Conservation (phyloP, 2,113 vertebrate genomes). For the Micromys minutus region DNA sequence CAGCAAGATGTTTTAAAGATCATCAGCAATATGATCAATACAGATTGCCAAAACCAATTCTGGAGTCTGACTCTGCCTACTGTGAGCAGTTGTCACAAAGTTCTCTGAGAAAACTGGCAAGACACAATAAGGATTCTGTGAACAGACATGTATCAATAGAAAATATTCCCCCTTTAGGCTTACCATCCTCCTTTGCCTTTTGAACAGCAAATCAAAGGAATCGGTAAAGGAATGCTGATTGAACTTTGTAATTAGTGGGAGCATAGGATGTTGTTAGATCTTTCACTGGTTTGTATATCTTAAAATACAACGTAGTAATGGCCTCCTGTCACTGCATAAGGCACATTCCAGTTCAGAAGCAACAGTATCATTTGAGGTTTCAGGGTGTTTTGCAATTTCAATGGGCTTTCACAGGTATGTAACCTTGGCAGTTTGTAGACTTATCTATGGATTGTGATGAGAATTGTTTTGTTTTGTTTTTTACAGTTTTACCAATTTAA, state of each 20-base stretch:
- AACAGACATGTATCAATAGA: conserved; percentile 72
- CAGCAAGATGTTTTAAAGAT: conserved; percentile 80
- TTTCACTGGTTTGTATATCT: neutral
- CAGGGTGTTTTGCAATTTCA: conserved; percentile 4
- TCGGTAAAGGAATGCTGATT: neutral
- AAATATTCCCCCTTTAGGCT: conserved; percentile 60
- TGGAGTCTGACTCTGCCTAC: conserved; percentile 77
- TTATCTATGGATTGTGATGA: neutral
- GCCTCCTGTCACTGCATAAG: neutral
- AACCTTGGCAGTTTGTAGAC: neutral
- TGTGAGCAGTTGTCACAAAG: conserved; percentile 79
- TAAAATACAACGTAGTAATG: neutral
- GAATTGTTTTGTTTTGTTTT: neutral
- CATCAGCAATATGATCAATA: conserved; percentile 79
- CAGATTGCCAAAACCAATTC: conserved; percentile 79
- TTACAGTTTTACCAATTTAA: neutral
- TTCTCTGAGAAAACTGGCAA: conserved; percentile 78
- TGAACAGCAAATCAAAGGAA: conserved; percentile 54
- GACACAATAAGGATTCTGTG: conserved; percentile 72
- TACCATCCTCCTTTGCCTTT: conserved; percentile 59
- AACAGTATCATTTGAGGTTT: neutral
- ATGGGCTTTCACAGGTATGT: neutral
- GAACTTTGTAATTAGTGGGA: conserved; percentile 5
- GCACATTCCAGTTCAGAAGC: neutral
- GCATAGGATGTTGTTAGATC: neutral